Evolutionary conservation across 2,797 vertebrate genomes (phyloP).

Genomic region (Allenopithecus nigroviridis): DNA sequence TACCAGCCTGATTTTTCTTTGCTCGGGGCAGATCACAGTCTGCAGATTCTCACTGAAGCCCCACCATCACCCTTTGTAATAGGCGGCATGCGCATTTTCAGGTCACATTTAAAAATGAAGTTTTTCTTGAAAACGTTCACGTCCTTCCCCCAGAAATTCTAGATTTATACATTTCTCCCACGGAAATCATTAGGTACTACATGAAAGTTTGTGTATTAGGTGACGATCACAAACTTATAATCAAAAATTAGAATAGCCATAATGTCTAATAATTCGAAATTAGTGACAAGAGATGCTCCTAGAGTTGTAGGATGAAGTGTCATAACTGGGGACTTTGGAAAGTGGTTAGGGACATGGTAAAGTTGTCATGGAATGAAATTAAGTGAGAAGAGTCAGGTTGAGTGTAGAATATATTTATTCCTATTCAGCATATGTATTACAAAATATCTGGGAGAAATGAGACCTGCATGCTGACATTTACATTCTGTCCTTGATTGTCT

Average conservation of each 20-base stretch:
- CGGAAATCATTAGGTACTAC: background rate
- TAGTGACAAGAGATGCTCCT: background rate
- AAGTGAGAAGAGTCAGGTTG: background rate
- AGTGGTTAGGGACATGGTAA: background rate
- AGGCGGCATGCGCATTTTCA: background rate
- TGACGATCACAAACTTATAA: background rate
- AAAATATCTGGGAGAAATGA: background rate
- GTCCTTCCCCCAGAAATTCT: background rate
- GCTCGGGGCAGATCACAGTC: rapidly evolving
- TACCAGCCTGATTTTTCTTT: background rate
- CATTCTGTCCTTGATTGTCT: background rate
- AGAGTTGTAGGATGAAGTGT: background rate
- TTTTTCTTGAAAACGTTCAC: background rate
- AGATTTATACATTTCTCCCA: background rate
- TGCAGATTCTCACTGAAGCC: background rate
- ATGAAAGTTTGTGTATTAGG: background rate
- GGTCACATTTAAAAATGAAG: background rate
- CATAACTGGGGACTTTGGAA: background rate
- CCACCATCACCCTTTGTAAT: no score
- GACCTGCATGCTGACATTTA: background rate
- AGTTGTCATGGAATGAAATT: background rate
- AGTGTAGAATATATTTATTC: background rate
- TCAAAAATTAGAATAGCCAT: background rate
- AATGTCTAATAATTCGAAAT: background rate
- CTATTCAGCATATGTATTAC: background rate